Percentiles rank a stretch among this genome's conserved stretches.
Evolutionary conservation across 2,797 vertebrate species (phyloP).

Genomic region (Heliangelus exortis): DNA sequence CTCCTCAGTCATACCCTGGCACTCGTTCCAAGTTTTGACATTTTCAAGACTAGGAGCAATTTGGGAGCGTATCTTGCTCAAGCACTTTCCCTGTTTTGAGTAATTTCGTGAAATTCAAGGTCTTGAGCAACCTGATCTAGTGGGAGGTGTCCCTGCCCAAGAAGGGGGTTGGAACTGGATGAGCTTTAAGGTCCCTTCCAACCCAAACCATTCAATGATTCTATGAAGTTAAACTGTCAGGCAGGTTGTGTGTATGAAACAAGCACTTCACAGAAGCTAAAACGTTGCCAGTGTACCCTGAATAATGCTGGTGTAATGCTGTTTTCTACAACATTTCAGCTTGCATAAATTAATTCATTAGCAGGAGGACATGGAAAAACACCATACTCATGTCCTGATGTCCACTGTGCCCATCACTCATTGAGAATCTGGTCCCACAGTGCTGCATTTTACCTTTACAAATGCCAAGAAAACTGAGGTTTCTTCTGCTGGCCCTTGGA

Average conservation of each 20-base stretch:
- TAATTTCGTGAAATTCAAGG: not conserved
- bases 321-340: not conserved
- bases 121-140: no score
- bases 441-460: accelerated
- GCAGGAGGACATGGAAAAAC: not conserved
- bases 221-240: not conserved
- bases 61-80: accelerated
- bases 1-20: accelerated
- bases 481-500: not conserved
- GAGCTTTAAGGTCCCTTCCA: no score
- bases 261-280: not conserved
- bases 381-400: not conserved
- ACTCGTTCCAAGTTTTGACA: accelerated
- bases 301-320: not conserved
- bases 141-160: no score
- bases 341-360: not conserved
- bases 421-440: not conserved
- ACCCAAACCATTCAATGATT: no score
- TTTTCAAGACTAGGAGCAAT: not conserved
- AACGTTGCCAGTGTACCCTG: accelerated
- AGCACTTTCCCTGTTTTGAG: accelerated
- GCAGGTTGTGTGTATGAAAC: accelerated
- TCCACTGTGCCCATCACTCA: accelerated
- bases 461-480: not conserved
- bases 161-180: no score